These are phyloP conservation scores for Centropus unirufus DNA, from an alignment of 2,113 vertebrate species.

Conservation along the genomic window DNA sequence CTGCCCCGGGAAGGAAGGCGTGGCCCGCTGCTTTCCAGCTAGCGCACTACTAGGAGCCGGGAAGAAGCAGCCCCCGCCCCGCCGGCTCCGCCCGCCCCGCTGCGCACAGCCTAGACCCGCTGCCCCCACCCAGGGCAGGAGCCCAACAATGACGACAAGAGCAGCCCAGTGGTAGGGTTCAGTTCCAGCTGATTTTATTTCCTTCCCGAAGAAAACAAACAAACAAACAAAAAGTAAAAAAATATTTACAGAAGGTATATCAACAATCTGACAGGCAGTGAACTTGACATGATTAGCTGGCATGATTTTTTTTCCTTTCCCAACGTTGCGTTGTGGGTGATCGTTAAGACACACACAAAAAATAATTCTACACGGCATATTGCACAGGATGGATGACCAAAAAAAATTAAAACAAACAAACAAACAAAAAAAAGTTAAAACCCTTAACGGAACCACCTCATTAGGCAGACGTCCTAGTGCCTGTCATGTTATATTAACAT, in stretches of 20 bases:
- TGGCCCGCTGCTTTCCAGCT: too few relatives aligned
- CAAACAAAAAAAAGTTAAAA: conserved; percentile 83
- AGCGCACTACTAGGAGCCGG: too few relatives aligned
- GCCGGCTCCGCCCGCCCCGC: background rate
- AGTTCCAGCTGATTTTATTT: conserved; percentile 99
- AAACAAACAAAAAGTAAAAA: conserved; percentile 57
- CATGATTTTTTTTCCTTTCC: conserved; percentile 80
- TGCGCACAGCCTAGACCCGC: too few relatives aligned
- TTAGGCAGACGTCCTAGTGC: conserved; percentile 97
- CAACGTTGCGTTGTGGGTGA: conserved; percentile 89
- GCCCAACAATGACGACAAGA: conserved; percentile 72
- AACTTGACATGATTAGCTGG: conserved; percentile 98
- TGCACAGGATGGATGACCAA: conserved; percentile 97
- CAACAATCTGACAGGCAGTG: conserved; percentile 99
- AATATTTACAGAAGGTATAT: conserved; percentile 99
- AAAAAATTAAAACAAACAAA: conserved; percentile 61
- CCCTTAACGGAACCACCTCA: conserved; percentile 93
- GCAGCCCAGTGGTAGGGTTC: conserved; percentile 84
- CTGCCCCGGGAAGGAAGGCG: too few relatives aligned
- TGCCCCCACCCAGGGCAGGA: background rate
- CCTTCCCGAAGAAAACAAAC: conserved; percentile 89
- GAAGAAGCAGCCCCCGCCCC: background rate
- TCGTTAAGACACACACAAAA: conserved; percentile 79
- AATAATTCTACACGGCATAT: conserved; percentile 96
- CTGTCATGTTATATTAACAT: conserved; percentile 98